These are phyloP conservation scores for Aplysia californica DNA, from an alignment of 1,140 invertebrate genomes.

Conservation along the genomic window DNA sequence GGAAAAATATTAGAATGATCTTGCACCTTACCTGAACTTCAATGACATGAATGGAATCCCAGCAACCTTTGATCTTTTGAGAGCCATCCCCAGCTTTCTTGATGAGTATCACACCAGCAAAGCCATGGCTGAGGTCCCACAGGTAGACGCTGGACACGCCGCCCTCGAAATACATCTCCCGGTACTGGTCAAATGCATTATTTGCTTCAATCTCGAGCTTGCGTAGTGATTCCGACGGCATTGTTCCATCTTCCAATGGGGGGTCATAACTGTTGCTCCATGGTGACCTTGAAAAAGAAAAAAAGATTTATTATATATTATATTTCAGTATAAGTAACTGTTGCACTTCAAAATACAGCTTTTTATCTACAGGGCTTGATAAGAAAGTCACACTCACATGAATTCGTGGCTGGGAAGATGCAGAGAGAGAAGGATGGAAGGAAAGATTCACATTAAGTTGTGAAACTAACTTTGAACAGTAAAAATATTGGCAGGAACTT, in stretches of 20 bases:
- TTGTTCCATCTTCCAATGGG: conserved; percentile 96
- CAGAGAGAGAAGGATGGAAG: too few relatives aligned
- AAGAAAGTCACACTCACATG: too few relatives aligned
- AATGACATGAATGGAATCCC: conserved; percentile 99
- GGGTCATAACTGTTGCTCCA: conserved; percentile 99
- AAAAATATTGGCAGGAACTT: too few relatives aligned
- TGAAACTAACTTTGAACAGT: too few relatives aligned
- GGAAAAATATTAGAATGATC: neutral
- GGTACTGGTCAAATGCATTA: conserved; percentile 97
- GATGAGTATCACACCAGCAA: conserved; percentile 98
- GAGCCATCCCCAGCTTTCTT: conserved; percentile 98
- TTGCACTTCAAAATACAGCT: too few relatives aligned
- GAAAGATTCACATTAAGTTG: too few relatives aligned
- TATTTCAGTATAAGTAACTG: too few relatives aligned
- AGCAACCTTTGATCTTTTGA: conserved; percentile 97
- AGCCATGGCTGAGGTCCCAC: conserved; percentile 99
- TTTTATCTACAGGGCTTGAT: too few relatives aligned
- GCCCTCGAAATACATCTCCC: conserved; percentile 99
- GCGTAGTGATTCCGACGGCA: conserved; percentile 95
- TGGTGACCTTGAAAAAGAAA: conserved; percentile 81
- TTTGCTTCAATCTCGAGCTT: conserved; percentile 98
- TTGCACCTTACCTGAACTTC: conserved; percentile 81
- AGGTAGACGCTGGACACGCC: conserved; percentile 99
- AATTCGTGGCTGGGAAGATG: too few relatives aligned
- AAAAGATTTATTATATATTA: too few relatives aligned